Base-by-base conservation (phyloP, 2,888 invertebrate species). In the Brenthis hecate region DNA sequence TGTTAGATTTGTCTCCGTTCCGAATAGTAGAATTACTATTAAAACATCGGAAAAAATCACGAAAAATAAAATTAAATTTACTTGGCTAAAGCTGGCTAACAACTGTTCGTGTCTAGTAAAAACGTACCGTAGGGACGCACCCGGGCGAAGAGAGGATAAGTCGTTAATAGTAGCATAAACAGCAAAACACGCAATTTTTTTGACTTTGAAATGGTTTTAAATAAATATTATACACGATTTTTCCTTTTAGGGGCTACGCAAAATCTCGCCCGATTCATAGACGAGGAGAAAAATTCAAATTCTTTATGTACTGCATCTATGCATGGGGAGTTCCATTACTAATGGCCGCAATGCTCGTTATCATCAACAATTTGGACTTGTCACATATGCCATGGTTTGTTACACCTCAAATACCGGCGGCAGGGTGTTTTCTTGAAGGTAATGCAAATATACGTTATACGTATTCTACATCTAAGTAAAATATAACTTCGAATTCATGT, bases 201-300 rank as follows among this genome's bases (percentile, higher is more conserved):
- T 43, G 36, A 43, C 8, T 43, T 11, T 36, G 36, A 43, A 19
- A 19, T 19, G 36, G 2, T 3, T 47, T 58, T 19, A 58, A 58
- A 43, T 16, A 43, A 6, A 57, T n/a, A 32, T 8, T n/a, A 56
- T 13, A 11, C 0, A 13, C 32, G n/a, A 5, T 32, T 56, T 5
- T 51, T 47, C 28, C 56, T 69, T 58, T 50, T 80, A 91, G 91
- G 68, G 89, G 91, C 6, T 91, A 89, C 72, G 90, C 90, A 0
- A 90, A 91, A 74, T 88, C 91, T 1, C 85, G 91, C 1, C 79
- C 85, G 0, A 90, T 91, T 14, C 89, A 92, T 70, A 82, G 91
- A 0, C 83, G 87, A 1, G 91, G 91, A 0, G 88, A 91, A 66
- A 56, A 65, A 0, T 89, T 86, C 71, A 91, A 91, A 71, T 91